Conservation (phyloP, 2,113 vertebrate species). For the Mustela nigripes region DNA sequence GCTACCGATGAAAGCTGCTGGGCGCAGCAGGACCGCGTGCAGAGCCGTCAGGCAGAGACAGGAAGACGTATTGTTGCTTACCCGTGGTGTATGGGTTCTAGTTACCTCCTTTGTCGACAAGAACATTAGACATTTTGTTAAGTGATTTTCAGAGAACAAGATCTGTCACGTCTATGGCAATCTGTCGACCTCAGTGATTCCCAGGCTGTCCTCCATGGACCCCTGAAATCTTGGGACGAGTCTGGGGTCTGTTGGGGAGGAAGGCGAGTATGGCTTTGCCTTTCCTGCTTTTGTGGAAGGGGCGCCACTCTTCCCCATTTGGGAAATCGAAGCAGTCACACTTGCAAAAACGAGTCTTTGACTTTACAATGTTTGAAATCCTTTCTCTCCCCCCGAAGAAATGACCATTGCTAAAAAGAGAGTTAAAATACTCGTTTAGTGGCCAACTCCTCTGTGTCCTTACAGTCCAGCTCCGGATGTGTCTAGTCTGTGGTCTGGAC, state of each 20-base stretch:
- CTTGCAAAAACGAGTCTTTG: slow-evolving; percentile 15
- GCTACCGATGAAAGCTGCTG: neutral
- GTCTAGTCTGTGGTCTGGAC: neutral
- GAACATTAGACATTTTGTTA: neutral
- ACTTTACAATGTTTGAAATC: neutral
- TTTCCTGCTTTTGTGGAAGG: neutral
- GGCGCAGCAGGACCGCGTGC: neutral
- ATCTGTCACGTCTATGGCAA: neutral
- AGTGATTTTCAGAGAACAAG: neutral
- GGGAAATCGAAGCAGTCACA: neutral
- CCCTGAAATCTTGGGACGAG: neutral
- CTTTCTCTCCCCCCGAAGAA: neutral
- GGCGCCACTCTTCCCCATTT: neutral
- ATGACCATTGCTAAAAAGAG: neutral
- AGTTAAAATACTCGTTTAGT: neutral
- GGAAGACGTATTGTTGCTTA: neutral
- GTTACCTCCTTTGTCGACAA: neutral
- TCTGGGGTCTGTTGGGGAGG: neutral
- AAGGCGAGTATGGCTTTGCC: neutral
- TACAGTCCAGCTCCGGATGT: neutral
- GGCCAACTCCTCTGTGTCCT: neutral
- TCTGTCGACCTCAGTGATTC: neutral
- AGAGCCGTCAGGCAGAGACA: neutral
- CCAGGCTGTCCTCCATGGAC: neutral
- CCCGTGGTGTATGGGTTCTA: neutral